Evolutionary conservation across 2,888 invertebrate genomes (phyloP), one percentile per base, ranked within the genome.

Genomic region (Hypomecis punctinalis): DNA sequence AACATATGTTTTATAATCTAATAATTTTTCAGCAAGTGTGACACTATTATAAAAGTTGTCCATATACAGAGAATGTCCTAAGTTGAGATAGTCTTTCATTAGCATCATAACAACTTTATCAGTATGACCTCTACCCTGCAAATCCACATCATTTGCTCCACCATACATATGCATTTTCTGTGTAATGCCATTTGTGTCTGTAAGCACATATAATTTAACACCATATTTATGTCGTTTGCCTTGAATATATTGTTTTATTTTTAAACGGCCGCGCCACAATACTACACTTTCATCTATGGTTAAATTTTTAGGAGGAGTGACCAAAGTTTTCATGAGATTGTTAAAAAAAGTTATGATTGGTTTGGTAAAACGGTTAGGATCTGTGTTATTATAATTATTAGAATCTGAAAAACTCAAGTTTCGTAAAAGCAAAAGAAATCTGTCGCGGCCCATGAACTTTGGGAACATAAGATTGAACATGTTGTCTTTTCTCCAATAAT

Each of bases 21-120:
- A 47, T 10, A 69, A 51, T 7, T 42, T 51, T 66, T 69, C 68
- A 1, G 67, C 68, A 6, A 72, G 45, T 7, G 46, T 11, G 2
- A 67, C 62, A 9, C 59, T 67, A 45, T 64, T 70, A 51, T 68
- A 69, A 59, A 59, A 72, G 51, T 67, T 68, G 6, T 66, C 65
- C 57, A 67, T 69, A 11, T 68, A 71, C 8, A 68, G 9, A 4
- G 57, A 64, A 51, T 71, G 65, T 8, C 70, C 69, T 37, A 10
- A 5, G 36, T 69, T 59, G 0, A 73, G 40, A 33, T 65, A 69
- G 7, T 68, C 64, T 35, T 65, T 48, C 39, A 73, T 49, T 0
- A 70, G 47, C 56, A 57, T 51, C 49, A 68, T 47, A 6, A 71
- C 68, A 5, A 73, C 67, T 67, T 68, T 73, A 40, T 69, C 58